A percentile compares a stretch with the other conserved stretches of the same genome.
These are phyloP conservation scores for Drosophila tristis DNA, from an alignment of 1,140 invertebrate species.

Conservation along the genomic window DNA sequence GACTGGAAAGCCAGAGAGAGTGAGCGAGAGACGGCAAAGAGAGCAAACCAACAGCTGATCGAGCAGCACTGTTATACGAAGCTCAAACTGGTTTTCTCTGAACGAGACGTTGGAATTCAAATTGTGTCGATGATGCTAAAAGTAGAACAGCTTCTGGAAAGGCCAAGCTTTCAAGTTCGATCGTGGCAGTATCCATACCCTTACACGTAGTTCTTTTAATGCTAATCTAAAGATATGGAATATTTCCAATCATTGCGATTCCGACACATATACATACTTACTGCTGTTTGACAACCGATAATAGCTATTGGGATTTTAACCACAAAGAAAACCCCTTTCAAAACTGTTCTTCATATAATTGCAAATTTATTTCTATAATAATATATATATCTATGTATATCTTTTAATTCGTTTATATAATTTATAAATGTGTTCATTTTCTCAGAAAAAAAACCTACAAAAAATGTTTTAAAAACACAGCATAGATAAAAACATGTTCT, in stretches of 20 bases:
- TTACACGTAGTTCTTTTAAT: too few species aligned
- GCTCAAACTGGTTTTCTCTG: conserved; percentile 9
- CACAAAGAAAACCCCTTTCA: neutral
- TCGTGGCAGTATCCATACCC: too few species aligned
- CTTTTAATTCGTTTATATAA: conserved; percentile 52
- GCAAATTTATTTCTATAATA: conserved; percentile 51
- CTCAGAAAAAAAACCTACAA: conserved; percentile 71
- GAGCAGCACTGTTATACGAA: conserved; percentile 4
- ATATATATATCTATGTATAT: conserved; percentile 25
- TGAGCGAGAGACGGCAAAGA: neutral
- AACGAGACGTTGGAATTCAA: conserved; percentile 16
- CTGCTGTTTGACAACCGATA: too few species aligned
- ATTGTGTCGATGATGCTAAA: neutral
- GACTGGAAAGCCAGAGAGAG: conserved; percentile 11
- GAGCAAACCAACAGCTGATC: conserved; percentile 27
- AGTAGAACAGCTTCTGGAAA: neutral
- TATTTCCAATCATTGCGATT: too few species aligned
- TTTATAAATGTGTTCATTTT: conserved; percentile 55
- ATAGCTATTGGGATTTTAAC: neutral
- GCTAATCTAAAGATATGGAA: too few species aligned
- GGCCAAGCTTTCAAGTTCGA: too few species aligned
- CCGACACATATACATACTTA: too few species aligned
- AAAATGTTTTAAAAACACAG: conserved; percentile 62
- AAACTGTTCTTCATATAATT: conserved; percentile 32
- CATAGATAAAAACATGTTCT: conserved; percentile 39